Evolutionary conservation across 2,113 vertebrate genomes (phyloP), one percentile per base, ranked within the genome.

Genomic region (Pollimyrus isidori): DNA sequence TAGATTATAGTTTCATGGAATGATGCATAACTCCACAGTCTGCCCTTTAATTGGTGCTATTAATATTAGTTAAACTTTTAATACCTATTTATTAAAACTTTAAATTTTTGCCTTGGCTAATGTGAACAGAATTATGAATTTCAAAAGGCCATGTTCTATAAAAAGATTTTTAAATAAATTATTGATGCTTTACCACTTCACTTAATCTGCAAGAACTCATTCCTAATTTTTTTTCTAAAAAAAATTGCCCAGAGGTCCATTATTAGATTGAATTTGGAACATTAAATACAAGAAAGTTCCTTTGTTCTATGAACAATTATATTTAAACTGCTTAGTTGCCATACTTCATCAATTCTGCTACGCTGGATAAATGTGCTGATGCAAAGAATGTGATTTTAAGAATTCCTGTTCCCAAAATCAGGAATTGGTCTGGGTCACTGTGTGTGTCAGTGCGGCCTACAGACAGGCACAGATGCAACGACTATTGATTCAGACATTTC

Each of bases 51-150:
- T 95, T 94, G 95, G 42, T n/a, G 90, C 93, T 94, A 95, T 95
- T 95, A 96, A 95, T 96, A 94, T 94, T 93, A 93, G 94, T 95
- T 96, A 94, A 95, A 96, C 92, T 95, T 96, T 95, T 94, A 95
- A 93, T 94, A 94, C 94, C 94, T 95, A 95, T 96, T 95, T 95
- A 95, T 95, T 94, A 95, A 93, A 94, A 93, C 94, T 93, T 94
- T 52, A 92, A 94, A 91, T 94, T 94, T 94, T 92, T 91, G 90
- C 88, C 84, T 90, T 73, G 80, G 89, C 91, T 95, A 94, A 95
- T 95, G 92, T 91, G 94, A 95, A 92, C 90, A 91, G 92, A 94
- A 93, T 95, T 93, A 95, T 94, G 93, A 95, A 94, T 95, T 95
- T 95, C 94, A 91, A 91, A 92, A 93, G 73, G 93, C 92, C 92